phyloP scores from a whole-genome alignment of 1,140 invertebrate genomes.

The Drosophila novamexicana region DNA sequence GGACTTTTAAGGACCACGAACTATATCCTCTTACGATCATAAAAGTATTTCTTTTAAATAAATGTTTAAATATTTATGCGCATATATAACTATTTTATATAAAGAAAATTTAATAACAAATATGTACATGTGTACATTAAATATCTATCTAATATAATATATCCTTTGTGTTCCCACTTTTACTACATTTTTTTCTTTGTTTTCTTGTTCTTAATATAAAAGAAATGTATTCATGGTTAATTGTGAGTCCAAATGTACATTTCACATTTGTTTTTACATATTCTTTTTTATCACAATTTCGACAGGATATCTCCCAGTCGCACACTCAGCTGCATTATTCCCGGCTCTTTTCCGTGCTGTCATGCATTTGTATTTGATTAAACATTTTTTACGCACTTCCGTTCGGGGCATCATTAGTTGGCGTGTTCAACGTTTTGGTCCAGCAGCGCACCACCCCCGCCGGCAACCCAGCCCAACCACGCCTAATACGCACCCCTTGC shows the following conservation, averaged over 20 bases:
- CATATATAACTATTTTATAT: too few relatives aligned
- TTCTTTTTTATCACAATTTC: neutral
- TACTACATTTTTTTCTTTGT: too few relatives aligned
- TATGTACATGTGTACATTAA: too few relatives aligned
- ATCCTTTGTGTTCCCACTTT: too few relatives aligned
- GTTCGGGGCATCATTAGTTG: conserved; percentile 68
- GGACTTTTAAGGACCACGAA: too few relatives aligned
- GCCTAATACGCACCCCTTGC: conserved; percentile 39
- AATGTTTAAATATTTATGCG: too few relatives aligned
- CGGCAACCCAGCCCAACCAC: conserved; percentile 14
- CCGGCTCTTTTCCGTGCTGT: conserved; percentile 64
- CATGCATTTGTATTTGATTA: conserved; percentile 81
- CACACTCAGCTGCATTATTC: conserved; percentile 8
- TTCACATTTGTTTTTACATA: neutral
- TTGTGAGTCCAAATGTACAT: neutral
- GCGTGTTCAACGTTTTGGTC: conserved; percentile 62
- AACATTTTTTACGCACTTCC: conserved; percentile 82
- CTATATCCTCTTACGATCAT: too few relatives aligned
- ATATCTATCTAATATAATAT: too few relatives aligned
- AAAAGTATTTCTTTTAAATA: too few relatives aligned
- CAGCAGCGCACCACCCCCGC: conserved; percentile 44
- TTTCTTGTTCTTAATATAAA: neutral
- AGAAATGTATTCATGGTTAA: too few relatives aligned
- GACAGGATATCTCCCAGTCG: conserved; percentile 5
- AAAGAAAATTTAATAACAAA: too few relatives aligned